These are phyloP conservation scores for Apis florea DNA, from an alignment of 1,140 invertebrate genomes.

Conservation along the genomic window DNA sequence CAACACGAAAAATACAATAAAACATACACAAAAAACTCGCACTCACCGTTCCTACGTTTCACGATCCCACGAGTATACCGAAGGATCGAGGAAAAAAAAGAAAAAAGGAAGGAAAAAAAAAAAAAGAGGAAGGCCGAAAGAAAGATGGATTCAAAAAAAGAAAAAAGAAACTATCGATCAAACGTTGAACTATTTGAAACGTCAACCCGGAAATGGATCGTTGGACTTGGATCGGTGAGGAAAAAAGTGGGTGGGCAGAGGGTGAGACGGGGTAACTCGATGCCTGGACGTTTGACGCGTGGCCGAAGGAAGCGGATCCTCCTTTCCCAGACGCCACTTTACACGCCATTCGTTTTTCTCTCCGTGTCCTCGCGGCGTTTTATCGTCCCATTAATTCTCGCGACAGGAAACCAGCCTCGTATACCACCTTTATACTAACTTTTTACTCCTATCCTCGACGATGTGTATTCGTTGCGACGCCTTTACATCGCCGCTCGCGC, in stretches of 20 bases:
- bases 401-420: slow-evolving; percentile 10
- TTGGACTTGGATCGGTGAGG: slow-evolving; percentile 32
- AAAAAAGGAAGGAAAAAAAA: neutral
- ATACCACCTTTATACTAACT: slow-evolving; percentile 27
- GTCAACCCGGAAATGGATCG: slow-evolving; percentile 43
- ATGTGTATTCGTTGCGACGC: slow-evolving; percentile 3
- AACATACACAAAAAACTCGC: too few relatives aligned
- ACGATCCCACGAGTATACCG: slow-evolving; percentile 36
- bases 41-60: too few relatives aligned
- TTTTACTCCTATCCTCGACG: neutral
- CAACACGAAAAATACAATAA: too few relatives aligned
- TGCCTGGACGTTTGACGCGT: slow-evolving; percentile 54
- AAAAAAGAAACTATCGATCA: slow-evolving; percentile 60
- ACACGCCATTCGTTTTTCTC: slow-evolving; percentile 35
- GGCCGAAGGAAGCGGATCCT: slow-evolving; percentile 44
- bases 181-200: slow-evolving; percentile 46
- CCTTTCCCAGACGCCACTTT: slow-evolving; percentile 47
- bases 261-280: slow-evolving; percentile 59
- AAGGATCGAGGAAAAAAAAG: neutral
- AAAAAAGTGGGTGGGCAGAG: slow-evolving; percentile 41
- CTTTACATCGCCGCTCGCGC: neutral
- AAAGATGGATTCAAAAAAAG: neutral
- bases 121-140: neutral
- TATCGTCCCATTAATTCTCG: slow-evolving; percentile 43
- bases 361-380: slow-evolving; percentile 35